Evolutionary conservation across 2,888 invertebrate genomes (phyloP), one percentile per base, ranked within the genome.

Genomic region (Dascillus cervinus): DNA sequence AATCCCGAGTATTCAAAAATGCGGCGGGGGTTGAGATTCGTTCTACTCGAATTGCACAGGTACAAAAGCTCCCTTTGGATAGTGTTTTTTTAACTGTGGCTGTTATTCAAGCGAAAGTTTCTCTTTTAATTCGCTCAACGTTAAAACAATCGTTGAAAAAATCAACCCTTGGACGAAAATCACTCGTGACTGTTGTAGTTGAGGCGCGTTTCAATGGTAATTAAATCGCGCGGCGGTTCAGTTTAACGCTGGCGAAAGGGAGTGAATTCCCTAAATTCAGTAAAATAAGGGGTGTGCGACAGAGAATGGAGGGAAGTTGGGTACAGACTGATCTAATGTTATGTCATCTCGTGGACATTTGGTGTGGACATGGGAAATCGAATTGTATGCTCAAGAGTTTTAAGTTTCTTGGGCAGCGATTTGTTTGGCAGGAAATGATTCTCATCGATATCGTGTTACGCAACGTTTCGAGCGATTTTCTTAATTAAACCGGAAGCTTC

Each of bases 271-370:
- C 56, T 53, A 58, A 61, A 60, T 56, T 55, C 52, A 44, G 51
- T 56, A 60, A 60, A 40, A 40, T 34, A 31, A 40, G 34, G 40
- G 40, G 40, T 40, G 40, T 40, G 27, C 20, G 32, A 47, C 54
- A 49, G 56, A 56, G 58, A 57, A n/a, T n/a, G n/a, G n/a, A 56
- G 57, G 60, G 57, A 56, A 57, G 54, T 50, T 37, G 46, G n/a
- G 56, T 59, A 59, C 56, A 57, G 58, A 50, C 58, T 58, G 58
- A 53, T 48, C 57, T 57, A 59, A 58, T 56, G 56, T 56, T 55
- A 46, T 52, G 52, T 55, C 53, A 55, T 52, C 55, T 47, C 41
- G 45, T 47, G 53, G 52, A 50, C 51, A 46, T 49, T 49, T 34
- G 44, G 38, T 34, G 33, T 25, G 35, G 40, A 46, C 34, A 34